Percentiles rank a stretch among this genome's conserved stretches.
These are phyloP conservation scores for Drosophila bipectinata DNA, from an alignment of 1,140 invertebrate genomes.

Conservation along the genomic window DNA sequence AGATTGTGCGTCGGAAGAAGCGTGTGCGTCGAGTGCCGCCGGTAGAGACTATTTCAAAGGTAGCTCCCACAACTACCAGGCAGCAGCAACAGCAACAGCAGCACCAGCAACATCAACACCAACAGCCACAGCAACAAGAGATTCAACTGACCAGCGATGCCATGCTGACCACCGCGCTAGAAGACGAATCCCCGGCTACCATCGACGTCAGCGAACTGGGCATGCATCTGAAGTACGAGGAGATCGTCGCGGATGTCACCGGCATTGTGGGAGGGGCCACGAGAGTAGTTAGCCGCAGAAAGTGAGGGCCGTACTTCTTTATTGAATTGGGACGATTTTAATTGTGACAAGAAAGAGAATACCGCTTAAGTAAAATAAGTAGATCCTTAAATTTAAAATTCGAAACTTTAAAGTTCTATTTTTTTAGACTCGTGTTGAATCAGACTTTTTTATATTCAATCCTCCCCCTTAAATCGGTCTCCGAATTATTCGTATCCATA, in stretches of 20 bases:
- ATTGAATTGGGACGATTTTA: constrained; percentile 16
- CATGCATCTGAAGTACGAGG: constrained; percentile 82
- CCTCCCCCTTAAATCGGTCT: background rate
- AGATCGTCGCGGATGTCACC: constrained; percentile 80
- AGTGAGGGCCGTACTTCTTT: constrained; percentile 29
- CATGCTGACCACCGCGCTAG: constrained; percentile 54
- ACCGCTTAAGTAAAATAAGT: background rate
- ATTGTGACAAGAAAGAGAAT: constrained; percentile 5
- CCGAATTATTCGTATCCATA: constrained; percentile 7
- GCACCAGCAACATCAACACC: constrained; percentile 39
- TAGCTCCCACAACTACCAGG: constrained; percentile 18
- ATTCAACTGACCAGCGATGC: constrained; percentile 59
- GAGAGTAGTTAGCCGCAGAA: constrained; percentile 54
- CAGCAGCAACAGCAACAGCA: constrained; percentile 48
- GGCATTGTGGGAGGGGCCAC: constrained; percentile 49
- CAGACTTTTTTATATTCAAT: background rate
- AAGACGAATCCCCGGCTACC: constrained; percentile 61
- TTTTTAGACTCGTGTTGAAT: background rate
- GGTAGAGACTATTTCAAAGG: constrained; percentile 32
- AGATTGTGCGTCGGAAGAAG: constrained; percentile 81
- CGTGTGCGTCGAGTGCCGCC: constrained; percentile 66
- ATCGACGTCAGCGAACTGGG: constrained; percentile 73
- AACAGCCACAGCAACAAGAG: constrained; percentile 27
- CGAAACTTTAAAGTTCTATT: background rate
- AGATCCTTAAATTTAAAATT: background rate